Conservation (phyloP, 23 tunicate species). For the Oikopleura vanhoeffeni region DNA sequence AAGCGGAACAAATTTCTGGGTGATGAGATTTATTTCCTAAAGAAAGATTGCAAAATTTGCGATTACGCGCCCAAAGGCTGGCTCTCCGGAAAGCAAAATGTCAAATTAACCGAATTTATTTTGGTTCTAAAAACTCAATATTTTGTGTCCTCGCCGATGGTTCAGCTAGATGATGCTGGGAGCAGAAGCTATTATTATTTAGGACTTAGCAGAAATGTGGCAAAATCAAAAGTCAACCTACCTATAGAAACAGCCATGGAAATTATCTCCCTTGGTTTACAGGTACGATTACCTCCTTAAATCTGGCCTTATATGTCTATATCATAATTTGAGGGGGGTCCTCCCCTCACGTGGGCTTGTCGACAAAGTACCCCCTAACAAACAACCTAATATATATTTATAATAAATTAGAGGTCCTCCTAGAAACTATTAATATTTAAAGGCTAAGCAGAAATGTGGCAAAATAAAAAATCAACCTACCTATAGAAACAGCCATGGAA, state of each 20-base stretch:
- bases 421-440: background rate
- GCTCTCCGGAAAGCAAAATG: background rate
- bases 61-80: background rate
- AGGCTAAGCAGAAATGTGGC: background rate
- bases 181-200: background rate
- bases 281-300: too few relatives aligned
- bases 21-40: background rate
- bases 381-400: too few relatives aligned
- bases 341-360: too few relatives aligned
- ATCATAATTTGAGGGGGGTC: too few relatives aligned
- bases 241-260: background rate
- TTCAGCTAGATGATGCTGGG: constrained; percentile 1
- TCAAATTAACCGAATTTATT: background rate
- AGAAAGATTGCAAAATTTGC: background rate
- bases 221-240: background rate
- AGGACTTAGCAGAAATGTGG: background rate
- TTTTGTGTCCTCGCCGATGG: background rate
- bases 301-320: too few relatives aligned
- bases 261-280: background rate
- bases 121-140: background rate
- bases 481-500: background rate
- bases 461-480: background rate
- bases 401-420: too few relatives aligned
- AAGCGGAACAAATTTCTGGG: background rate
- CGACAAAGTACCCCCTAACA: too few relatives aligned